phyloP scores from a whole-genome alignment of 2,113 vertebrate species.

The Melanerpes formicivorus region DNA sequence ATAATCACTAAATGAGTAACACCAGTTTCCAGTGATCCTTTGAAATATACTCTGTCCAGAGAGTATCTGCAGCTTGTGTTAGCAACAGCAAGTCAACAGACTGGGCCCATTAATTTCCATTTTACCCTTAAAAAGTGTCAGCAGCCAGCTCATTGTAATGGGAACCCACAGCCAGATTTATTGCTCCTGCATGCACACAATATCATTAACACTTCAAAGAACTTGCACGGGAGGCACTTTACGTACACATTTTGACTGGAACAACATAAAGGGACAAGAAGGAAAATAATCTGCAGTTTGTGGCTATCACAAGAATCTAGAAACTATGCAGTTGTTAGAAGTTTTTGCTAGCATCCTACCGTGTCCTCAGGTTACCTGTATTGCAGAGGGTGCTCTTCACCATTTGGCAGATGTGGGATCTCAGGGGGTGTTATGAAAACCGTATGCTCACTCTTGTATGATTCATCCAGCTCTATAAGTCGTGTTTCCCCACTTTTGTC shows the following conservation, averaged over 20 bases:
- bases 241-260: neutral
- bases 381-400: conserved; percentile 90
- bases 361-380: conserved; percentile 84
- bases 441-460: conserved; percentile 95
- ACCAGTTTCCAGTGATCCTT: neutral
- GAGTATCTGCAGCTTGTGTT: neutral
- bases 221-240: neutral
- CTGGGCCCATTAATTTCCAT: neutral
- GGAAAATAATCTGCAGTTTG: neutral
- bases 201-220: neutral
- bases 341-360: neutral
- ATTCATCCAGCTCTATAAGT: conserved; percentile 95
- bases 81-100: neutral
- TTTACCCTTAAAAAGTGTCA: neutral
- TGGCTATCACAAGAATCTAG: neutral
- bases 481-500: conserved; percentile 88
- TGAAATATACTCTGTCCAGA: neutral
- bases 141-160: neutral
- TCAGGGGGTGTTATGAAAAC: conserved; percentile 97
- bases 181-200: neutral
- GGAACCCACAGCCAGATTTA: neutral
- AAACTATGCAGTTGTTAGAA: neutral
- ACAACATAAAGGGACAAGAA: neutral
- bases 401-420: conserved; percentile 89
- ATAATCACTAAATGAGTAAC: neutral